Conservation (phyloP, 2,113 vertebrate species). For the Hypanus sabinus region DNA sequence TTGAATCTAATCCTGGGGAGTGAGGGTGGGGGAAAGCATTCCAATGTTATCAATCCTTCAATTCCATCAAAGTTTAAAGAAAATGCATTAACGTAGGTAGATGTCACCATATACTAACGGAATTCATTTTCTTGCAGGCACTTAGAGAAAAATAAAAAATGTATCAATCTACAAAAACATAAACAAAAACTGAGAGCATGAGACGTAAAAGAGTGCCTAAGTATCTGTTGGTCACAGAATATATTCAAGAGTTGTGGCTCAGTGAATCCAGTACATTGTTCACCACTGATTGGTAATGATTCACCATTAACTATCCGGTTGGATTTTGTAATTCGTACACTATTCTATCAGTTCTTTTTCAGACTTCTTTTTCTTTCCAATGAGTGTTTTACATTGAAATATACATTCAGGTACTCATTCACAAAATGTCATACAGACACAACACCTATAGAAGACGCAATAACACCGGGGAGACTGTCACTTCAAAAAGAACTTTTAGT, state of each 20-base stretch:
- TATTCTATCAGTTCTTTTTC: background rate
- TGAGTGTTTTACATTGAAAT: background rate
- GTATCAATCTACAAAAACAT: too few species aligned
- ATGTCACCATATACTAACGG: too few species aligned
- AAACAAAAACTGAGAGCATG: too few species aligned
- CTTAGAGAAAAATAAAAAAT: too few species aligned
- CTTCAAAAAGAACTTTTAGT: background rate
- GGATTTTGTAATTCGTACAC: background rate
- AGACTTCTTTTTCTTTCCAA: too few species aligned
- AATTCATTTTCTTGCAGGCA: too few species aligned
- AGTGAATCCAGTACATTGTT: too few species aligned
- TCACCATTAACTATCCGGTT: background rate
- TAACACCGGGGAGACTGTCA: background rate
- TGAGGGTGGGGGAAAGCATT: background rate
- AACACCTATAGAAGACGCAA: background rate
- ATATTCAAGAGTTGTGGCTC: too few species aligned
- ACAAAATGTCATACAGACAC: background rate
- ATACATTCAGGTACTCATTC: background rate
- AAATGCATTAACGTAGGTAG: too few species aligned
- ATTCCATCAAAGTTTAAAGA: background rate
- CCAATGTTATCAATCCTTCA: background rate
- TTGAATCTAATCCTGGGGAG: background rate
- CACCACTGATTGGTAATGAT: too few species aligned
- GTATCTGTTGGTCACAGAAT: too few species aligned
- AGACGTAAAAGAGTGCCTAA: too few species aligned